Base-by-base conservation (phyloP, 2,888 invertebrate genomes). In the Tenthredo scrophulariae region DNA sequence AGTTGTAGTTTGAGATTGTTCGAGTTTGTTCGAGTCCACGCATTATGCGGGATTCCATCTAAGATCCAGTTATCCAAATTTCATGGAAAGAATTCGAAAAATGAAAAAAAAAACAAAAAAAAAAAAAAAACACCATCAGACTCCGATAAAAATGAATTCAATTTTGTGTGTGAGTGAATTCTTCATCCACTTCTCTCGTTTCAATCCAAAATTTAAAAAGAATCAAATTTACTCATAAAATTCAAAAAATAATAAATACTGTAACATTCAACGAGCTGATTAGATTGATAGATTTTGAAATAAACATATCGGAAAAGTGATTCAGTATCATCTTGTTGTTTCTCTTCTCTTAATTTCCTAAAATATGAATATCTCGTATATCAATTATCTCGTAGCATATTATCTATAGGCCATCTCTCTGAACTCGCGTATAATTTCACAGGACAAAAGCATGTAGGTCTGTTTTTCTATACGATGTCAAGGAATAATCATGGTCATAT, bases 381-480 rank as follows among this genome's bases (percentile, higher is more conserved):
- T 50, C 50, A 0, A 54, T n/a, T n/a, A 3, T 26, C 58, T 7
- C 7, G 22, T 0, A 22, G 58, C 58, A 58, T 58, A 9, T 65
- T 65, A 29, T 65, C 29, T 2, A 65, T 33, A 29, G 15, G 22
- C 29, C 58, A 5, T 58, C 26, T 62, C 26, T 67, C 67, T 15
- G n/a, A 67, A 29, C 18, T 67, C 67, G 67, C 15, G 33, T 33
- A 67, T 6, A 67, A 67, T 67, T 67, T 67, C 67, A 67, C 67
- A 67, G 67, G 33, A 33, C 33, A 33, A 62, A 62, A 62, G 62
- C 62, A 62, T 22, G 67, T 67, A 67, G 67, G 67, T 67, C 67
- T 33, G 29, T 67, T 67, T 67, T 15, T 33, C 10, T 29, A 67
- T 29, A 18, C 33, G 67, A 67, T 67, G 67, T 67, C 67, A 67